Base-by-base conservation (phyloP, 2,888 invertebrate species). In the Alcis repandata region DNA sequence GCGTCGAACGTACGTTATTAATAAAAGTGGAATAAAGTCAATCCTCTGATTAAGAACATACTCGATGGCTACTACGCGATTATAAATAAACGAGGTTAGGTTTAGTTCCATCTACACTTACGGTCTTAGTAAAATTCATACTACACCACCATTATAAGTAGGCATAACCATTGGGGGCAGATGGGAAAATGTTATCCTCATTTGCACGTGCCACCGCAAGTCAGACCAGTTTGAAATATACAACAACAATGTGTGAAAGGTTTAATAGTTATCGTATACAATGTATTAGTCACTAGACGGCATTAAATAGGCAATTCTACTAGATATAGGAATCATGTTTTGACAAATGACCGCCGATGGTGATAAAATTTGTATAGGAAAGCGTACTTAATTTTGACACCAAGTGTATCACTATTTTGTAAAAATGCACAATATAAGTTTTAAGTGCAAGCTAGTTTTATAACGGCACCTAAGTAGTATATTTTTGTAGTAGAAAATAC, bases 341-440 rank as follows among this genome's bases (percentile, higher is more conserved):
- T 38, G 19, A 62, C 13, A 57, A 59, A 57, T 41, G 43, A 19
- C 15, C 13, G 33, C 33, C 10, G 20, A 32, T 9, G 59, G 64
- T 64, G 59, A 60, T 65, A 60, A 20, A 36, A 19, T 43, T 41
- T 20, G 45, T 40, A 10, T 45, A 54, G 52, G 38, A 32, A 43
- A 48, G 40, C 49, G 22, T 62, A 56, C 56, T 40, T 62, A 59
- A 53, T 60, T 62, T 49, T 65, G 68, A 61, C 68, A 70, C 66
- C 22, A 40, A 70, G 70, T 70, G 67, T 70, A 63, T 45, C 66
- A 63, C 53, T 66, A 53, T 32, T 43, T 58, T 66, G 63, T 63
- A 60, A 63, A 65, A 64, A 59, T 20, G 53, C 65, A 63, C 68
- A 53, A 49, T 59, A 57, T 60, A 53, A 9, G 9, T 52, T 46